These are phyloP conservation scores for Phrixothrix hirtus DNA, from an alignment of 2,888 invertebrate genomes.

Conservation along the genomic window DNA sequence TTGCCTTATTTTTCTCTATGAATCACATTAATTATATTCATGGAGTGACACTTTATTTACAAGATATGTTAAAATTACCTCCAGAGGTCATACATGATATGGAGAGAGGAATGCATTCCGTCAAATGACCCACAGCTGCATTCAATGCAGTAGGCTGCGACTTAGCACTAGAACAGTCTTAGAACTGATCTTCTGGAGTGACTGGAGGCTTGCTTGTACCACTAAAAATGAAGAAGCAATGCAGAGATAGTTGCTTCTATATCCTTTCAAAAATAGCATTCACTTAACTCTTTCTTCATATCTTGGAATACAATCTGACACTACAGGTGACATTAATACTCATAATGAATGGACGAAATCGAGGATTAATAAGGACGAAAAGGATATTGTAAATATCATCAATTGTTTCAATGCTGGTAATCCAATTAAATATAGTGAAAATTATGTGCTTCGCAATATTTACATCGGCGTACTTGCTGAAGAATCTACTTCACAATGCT, in stretches of 20 bases:
- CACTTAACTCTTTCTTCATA: conserved; percentile 8
- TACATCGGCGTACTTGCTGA: conserved; percentile 9
- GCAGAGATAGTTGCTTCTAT: conserved; percentile 36
- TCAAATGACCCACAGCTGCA: conserved; percentile 34
- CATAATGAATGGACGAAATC: conserved; percentile 37
- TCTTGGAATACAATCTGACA: conserved; percentile 10
- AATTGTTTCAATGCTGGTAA: conserved; percentile 29
- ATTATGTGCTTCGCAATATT: conserved; percentile 21
- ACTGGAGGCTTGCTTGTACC: too few relatives aligned
- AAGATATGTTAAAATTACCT: too few relatives aligned
- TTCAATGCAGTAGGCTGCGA: too few relatives aligned
- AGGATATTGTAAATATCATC: too few relatives aligned
- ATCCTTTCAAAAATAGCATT: conserved; percentile 31
- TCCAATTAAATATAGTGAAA: conserved; percentile 4
- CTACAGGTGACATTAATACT: conserved; percentile 16
- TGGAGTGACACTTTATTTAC: too few relatives aligned
- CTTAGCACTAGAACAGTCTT: too few relatives aligned
- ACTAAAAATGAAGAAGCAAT: conserved; percentile 41
- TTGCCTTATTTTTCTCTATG: too few relatives aligned
- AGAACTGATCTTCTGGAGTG: conserved; percentile 44
- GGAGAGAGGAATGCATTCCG: conserved; percentile 36
- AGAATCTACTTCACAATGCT: conserved; percentile 4
- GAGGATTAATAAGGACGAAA: too few relatives aligned
- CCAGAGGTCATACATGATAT: conserved; percentile 1
- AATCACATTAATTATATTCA: too few relatives aligned